Base-by-base conservation (phyloP, 2,888 invertebrate genomes). In the Leucophenga maculata region DNA sequence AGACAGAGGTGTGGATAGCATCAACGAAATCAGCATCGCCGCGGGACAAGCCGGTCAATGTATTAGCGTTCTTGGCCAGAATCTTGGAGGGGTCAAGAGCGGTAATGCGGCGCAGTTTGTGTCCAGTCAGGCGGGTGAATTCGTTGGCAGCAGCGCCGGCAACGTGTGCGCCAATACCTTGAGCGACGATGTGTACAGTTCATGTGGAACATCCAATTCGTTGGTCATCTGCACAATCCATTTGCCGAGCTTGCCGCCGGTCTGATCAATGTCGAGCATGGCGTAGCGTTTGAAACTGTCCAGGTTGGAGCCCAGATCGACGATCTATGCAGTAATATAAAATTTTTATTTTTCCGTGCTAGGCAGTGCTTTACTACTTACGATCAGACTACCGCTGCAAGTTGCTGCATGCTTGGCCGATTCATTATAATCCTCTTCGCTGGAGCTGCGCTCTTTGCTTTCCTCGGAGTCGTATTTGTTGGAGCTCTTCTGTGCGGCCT, bases 11-110 rank as follows among this genome's bases (percentile, higher is more conserved):
- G 68, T 87, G 87, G 72, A 87, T 87, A 69, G 74, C 84, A 76
- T 87, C 88, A 44, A 88, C 87, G 44, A 88, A 87, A 9, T 86
- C 84, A n/a, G 88, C 88, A 82, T 86, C 86, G 32, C 88, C 88
- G 44, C 87, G 86, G 8, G 85, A 77, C 54, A 88, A 71, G 2
- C 85, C 85, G 31, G 69, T 75, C 44, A 86, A 70, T 3, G 75
- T 73, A 44, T 83, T 71, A 48, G 77, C 74, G 65, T 77, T 70
- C 70, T 83, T 83, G 74, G 84, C 82, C 39, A 78, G 77, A 13
- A 83, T 74, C 65, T 77, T 80, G 57, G 83, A 78, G 60, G 88
- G 87, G 60, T 88, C 88, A 75, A 88, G 73, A 18, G 84, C 88
- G 55, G 88, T 88, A 55, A 88, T 81, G 65, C 87, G 86, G 44